Evolutionary conservation across 2,113 vertebrate species (phyloP), one percentile per base, ranked within the genome.

Genomic region (Sebastes schlegelii): DNA sequence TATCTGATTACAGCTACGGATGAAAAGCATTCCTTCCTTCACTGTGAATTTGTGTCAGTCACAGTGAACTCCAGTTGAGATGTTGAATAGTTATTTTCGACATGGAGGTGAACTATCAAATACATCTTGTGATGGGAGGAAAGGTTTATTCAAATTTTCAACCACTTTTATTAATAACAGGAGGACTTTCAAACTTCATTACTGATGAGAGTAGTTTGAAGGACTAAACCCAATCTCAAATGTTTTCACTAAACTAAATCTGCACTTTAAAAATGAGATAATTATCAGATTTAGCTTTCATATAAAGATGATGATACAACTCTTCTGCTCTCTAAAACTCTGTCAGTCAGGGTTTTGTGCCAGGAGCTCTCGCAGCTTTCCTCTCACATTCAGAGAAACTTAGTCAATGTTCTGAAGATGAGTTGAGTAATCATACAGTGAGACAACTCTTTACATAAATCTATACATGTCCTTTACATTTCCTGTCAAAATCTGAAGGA

Each of bases 301-400:
- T 73, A 13, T 40, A 54, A 45, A 66, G 51, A 51, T 57, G 12
- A 51, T 64, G 26, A 74, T 17, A 62, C 5, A 21, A 1, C 62
- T 78, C 19, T 55, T 62, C 63, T 61, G 34, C 21, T 60, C 51
- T 61, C n/a, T 51, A 48, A 58, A 49, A 72, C 43, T 42, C 65
- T 57, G 10, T 11, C 14, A 40, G 26, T 40, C 52, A 60, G 26
- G 26, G 68, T 48, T 74, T 42, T 54, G 40, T 74, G 76, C 57
- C 23, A 21, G 46, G n/a, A 57, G 48, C 66, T 83, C 45, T n/a
- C 4, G 0, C 43, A 66, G 67, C n/a, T 19, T 9, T 26, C 45
- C 16, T 2, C 13, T 17, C 14, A 4, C 52, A 52, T n/a, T 81
- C 4, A 17, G 19, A 66, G 43, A 64, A 82, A 40, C 16, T 26